These are phyloP conservation scores for Physocephala rufipes DNA, from an alignment of 2,888 invertebrate genomes.

Conservation along the genomic window DNA sequence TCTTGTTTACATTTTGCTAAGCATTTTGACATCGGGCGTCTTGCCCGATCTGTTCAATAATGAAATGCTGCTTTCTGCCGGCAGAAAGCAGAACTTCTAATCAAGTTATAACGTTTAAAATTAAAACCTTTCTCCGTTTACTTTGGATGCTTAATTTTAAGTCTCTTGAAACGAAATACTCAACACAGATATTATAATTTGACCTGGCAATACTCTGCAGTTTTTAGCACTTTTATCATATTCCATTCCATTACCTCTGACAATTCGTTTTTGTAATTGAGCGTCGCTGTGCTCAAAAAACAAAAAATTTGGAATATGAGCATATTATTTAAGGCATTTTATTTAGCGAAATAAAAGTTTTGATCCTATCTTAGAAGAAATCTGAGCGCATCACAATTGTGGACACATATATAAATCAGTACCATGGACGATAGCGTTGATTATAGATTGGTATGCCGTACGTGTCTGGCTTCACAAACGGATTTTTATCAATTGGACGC, in stretches of 20 bases:
- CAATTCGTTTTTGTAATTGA: conserved; percentile 22
- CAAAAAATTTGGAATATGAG: background rate
- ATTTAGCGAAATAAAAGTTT: background rate
- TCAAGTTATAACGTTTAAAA: no score
- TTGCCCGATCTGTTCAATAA: no score
- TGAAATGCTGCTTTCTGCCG: no score
- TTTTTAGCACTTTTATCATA: conserved; percentile 6
- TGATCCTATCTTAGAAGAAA: conserved; percentile 1
- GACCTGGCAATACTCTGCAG: conserved; percentile 9
- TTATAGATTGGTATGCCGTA: conserved; percentile 55
- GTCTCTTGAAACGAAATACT: no score
- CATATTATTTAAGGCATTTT: background rate
- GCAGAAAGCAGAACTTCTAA: no score
- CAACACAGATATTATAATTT: background rate
- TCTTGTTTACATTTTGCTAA: no score
- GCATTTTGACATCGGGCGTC: no score
- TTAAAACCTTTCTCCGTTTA: no score
- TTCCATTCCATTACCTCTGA: conserved; percentile 28
- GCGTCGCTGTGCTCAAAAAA: conserved; percentile 21
- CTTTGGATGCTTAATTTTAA: no score
- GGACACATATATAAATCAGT: conserved; percentile 3
- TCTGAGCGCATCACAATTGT: background rate
- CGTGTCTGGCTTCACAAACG: conserved; percentile 56
- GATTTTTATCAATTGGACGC: conserved; percentile 56
- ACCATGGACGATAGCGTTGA: conserved; percentile 45